A percentile compares a stretch with the other conserved stretches of the same genome.
Evolutionary conservation across 1,140 invertebrate species (phyloP).

Genomic region (Lethocerus indicus): DNA sequence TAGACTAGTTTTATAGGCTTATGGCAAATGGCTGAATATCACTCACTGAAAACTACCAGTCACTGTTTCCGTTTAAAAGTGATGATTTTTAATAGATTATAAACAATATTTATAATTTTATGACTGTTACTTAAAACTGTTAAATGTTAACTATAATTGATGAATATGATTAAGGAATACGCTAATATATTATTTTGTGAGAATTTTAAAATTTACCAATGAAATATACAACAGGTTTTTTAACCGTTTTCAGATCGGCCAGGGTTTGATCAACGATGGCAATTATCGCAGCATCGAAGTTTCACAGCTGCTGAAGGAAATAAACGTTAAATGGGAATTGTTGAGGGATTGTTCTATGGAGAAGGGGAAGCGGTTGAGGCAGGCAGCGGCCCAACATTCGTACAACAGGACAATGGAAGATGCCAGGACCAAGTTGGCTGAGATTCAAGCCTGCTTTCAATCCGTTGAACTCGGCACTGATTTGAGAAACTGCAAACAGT

Average conservation of each 20-base stretch:
- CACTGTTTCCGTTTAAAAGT: too few relatives aligned
- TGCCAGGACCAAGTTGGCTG: conserved; percentile 63
- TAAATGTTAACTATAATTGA: too few relatives aligned
- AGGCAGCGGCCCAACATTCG: conserved; percentile 63
- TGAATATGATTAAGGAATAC: too few relatives aligned
- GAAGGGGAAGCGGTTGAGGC: conserved; percentile 62
- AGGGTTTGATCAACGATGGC: conserved; percentile 46
- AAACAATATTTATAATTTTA: too few relatives aligned
- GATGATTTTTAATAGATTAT: too few relatives aligned
- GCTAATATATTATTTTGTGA: too few relatives aligned
- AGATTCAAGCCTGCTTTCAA: conserved; percentile 52
- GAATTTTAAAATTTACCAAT: too few relatives aligned
- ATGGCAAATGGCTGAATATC: too few relatives aligned
- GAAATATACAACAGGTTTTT: too few relatives aligned
- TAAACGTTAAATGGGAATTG: conserved; percentile 57
- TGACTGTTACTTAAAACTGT: too few relatives aligned
- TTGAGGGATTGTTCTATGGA: conserved; percentile 53
- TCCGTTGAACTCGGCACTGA: conserved; percentile 69
- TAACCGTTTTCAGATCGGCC: conserved; percentile 29
- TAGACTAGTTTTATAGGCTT: too few relatives aligned
- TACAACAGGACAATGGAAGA: conserved; percentile 63
- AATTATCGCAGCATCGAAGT: conserved; percentile 55
- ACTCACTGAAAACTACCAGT: too few relatives aligned
- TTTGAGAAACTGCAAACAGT: conserved; percentile 70
- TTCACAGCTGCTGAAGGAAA: conserved; percentile 37